Base-by-base conservation (phyloP, 2,113 vertebrate genomes). In the Myxocyprinus asiaticus region DNA sequence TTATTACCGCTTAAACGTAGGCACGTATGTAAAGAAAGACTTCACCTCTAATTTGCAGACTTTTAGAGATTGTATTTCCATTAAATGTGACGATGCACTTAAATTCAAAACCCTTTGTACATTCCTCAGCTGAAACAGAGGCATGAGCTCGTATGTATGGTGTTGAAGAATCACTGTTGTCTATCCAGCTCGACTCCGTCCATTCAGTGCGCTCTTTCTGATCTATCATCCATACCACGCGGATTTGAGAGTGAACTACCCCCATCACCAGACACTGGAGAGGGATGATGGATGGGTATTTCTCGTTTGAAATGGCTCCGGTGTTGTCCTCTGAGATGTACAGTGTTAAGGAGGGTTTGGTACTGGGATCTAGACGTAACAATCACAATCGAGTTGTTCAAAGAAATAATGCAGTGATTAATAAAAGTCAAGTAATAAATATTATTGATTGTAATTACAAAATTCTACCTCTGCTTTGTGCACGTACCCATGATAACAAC, bases 221-320 rank as follows among this genome's bases (percentile, higher is more conserved):
- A 7, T 12, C 65, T 69, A 81, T 5, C 3, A 76, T 5, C 79
- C 79, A 76, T 50, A 8, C 67, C 9, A 81, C 33, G 0, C 4
- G 48, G 2, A 6, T 47, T 17, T 69, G 55, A 33, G 56, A 6
- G 0, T 64, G 64, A 6, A 17, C 47, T 9, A 76, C 72, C 22
- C 72, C 56, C 72, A 69, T 68, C 56, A 76, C 72, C 56, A 76
- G 9, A 47, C 79, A 81, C 72, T 76, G 72, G 44, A 76, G 65
- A 62, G n/a, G 45, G 9, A 48, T 48, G 9, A 76, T n/a, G 0
- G 11, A 11, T 6, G 17, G 43, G 9, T 17, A 22, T 0, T 6
- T 48, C 3, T 48, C 47, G 1, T 48, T 9, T 7, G 47, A 7
- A 48, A 7, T 6, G 5, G 3, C 17, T 1, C 9, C 62, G 7